Percentiles rank a stretch among this genome's conserved stretches.
Conservation (phyloP, 1,140 invertebrate species). For the Gryon sp. region DNA sequence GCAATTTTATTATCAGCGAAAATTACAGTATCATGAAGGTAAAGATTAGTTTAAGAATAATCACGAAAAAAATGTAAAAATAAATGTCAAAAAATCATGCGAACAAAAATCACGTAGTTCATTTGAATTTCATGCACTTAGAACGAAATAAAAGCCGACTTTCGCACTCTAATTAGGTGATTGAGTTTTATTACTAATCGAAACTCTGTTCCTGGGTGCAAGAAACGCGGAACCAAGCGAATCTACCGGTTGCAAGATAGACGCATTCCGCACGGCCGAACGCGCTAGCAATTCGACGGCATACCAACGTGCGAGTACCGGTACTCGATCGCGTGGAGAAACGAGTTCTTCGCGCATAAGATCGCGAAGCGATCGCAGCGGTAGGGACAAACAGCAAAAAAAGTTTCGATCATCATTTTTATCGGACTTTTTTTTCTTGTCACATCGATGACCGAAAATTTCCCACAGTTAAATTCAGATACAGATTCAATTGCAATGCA, state of each 20-base stretch:
- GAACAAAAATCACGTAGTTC: neutral
- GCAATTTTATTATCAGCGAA: too few relatives aligned
- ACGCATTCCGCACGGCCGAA: slow-evolving; percentile 64
- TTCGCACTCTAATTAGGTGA: slow-evolving; percentile 59
- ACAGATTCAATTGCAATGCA: too few relatives aligned
- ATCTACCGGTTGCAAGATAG: slow-evolving; percentile 61
- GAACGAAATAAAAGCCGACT: slow-evolving; percentile 13
- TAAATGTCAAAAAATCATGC: too few relatives aligned
- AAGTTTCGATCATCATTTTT: slow-evolving; percentile 31
- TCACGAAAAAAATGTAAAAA: too few relatives aligned
- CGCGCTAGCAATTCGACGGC: slow-evolving; percentile 52
- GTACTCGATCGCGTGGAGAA: slow-evolving; percentile 65
- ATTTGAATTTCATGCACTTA: slow-evolving; percentile 25
- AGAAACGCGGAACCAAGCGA: slow-evolving; percentile 63
- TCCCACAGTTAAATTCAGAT: slow-evolving; percentile 31
- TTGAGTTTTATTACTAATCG: slow-evolving; percentile 64
- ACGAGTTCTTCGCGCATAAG: slow-evolving; percentile 60
- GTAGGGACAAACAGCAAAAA: slow-evolving; percentile 30
- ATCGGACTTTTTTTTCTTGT: slow-evolving; percentile 42
- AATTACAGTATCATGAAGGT: too few relatives aligned
- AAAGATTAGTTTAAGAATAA: too few relatives aligned
- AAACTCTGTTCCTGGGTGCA: slow-evolving; percentile 49
- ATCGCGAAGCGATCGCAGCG: slow-evolving; percentile 34
- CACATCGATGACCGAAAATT: slow-evolving; percentile 24
- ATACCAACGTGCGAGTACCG: slow-evolving; percentile 59